Percentiles rank a stretch among this genome's conserved stretches.
phyloP scores from a whole-genome alignment of 2,888 invertebrate genomes.

The Scelioninae gen. 1 region DNA sequence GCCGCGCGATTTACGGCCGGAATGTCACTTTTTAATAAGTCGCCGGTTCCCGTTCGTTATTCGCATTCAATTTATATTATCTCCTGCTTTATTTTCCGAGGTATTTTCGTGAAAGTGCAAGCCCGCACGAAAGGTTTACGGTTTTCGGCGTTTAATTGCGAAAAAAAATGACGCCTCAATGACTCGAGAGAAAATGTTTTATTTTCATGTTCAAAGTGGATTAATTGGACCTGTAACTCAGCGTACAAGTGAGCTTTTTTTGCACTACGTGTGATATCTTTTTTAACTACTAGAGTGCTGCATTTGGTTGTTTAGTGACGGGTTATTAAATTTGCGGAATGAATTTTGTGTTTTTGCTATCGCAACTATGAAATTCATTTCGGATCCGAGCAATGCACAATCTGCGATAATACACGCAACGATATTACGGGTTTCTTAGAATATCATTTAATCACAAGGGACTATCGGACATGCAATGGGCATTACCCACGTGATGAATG shows the following conservation, averaged over 20 bases:
- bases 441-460: constrained; percentile 42
- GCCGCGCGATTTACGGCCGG: constrained; percentile 37
- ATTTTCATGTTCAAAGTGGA: neutral
- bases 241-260: neutral
- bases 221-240: neutral
- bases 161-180: neutral
- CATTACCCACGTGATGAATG: constrained; percentile 50
- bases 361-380: constrained; percentile 16
- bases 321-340: constrained; percentile 18
- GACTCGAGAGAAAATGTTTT: neutral
- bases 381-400: constrained; percentile 10
- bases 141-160: constrained; percentile 1
- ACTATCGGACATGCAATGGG: constrained; percentile 43
- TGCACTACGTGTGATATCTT: neutral
- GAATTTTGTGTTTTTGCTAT: constrained; percentile 18
- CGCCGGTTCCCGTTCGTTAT: constrained; percentile 24
- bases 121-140: neutral
- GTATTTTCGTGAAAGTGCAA: constrained; percentile 28
- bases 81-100: neutral
- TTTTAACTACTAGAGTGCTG: neutral
- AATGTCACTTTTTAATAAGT: constrained; percentile 52
- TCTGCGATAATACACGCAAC: constrained; percentile 14
- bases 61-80: constrained; percentile 18
- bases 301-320: constrained; percentile 19
- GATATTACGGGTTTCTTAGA: constrained; percentile 39